These are phyloP conservation scores for Empis stercorea DNA, from an alignment of 2,888 invertebrate species.

Conservation along the genomic window DNA sequence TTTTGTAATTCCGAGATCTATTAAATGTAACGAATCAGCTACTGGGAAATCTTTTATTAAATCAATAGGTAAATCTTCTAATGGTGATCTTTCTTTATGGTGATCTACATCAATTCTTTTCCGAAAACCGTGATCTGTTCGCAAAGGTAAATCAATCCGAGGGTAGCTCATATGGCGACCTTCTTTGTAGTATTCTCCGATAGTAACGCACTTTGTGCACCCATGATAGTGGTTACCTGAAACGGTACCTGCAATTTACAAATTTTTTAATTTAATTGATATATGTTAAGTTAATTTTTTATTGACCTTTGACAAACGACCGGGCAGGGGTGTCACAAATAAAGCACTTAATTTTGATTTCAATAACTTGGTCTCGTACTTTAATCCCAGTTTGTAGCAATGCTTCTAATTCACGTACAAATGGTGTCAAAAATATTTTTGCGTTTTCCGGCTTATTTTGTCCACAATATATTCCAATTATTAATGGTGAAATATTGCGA, in stretches of 20 bases:
- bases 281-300: neutral
- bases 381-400: no score
- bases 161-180: constrained; percentile 14
- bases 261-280: neutral
- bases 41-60: constrained; percentile 16
- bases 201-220: constrained; percentile 4
- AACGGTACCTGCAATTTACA: constrained; percentile 1
- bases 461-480: no score
- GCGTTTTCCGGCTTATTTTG: no score
- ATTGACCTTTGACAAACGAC: constrained; percentile 2
- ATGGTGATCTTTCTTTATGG: constrained; percentile 1
- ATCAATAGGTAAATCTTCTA: constrained; percentile 13
- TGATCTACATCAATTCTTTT: neutral
- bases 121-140: neutral
- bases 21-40: constrained; percentile 15
- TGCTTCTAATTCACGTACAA: no score
- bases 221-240: constrained; percentile 15
- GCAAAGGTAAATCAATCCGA: constrained; percentile 7
- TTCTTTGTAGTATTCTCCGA: constrained; percentile 13
- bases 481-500: no score
- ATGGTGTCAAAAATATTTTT: no score
- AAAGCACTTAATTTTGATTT: no score
- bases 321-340: constrained; percentile 3
- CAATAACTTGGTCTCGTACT: no score
- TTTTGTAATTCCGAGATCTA: constrained; percentile 13